Percentiles rank a stretch among this genome's conserved stretches.
Evolutionary conservation across 1,140 invertebrate species (phyloP).

Genomic region (Drosophila triauraria): DNA sequence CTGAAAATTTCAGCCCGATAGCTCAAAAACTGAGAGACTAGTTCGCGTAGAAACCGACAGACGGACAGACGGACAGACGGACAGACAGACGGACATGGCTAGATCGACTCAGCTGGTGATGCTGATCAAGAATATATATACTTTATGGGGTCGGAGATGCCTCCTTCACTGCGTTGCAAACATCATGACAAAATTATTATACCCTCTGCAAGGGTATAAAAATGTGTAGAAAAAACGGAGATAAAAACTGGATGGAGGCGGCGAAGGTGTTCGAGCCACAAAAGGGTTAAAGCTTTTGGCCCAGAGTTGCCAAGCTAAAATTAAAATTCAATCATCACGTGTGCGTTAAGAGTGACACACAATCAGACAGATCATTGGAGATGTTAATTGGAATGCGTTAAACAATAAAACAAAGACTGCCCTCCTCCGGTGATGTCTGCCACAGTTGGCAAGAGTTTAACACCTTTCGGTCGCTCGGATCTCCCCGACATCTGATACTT

Average conservation of each 20-base stretch:
- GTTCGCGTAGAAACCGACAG: too few relatives aligned
- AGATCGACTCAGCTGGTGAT: too few relatives aligned
- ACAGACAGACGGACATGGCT: too few relatives aligned
- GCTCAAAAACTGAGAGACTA: too few relatives aligned
- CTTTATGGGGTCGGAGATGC: too few relatives aligned
- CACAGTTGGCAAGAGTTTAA: slow-evolving; percentile 72
- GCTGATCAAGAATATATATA: too few relatives aligned
- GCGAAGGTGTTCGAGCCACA: slow-evolving; percentile 11
- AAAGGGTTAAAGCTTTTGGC: slow-evolving; percentile 27
- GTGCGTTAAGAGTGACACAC: slow-evolving; percentile 74
- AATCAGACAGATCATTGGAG: slow-evolving; percentile 61
- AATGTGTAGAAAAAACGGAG: slow-evolving; percentile 1
- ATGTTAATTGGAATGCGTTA: slow-evolving; percentile 83
- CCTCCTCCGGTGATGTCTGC: slow-evolving; percentile 32
- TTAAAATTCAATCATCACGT: slow-evolving; percentile 84
- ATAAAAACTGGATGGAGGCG: slow-evolving; percentile 8
- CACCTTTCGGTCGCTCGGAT: slow-evolving; percentile 55
- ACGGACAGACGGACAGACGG: too few relatives aligned
- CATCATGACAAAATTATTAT: too few relatives aligned
- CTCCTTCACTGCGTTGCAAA: too few relatives aligned
- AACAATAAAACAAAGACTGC: slow-evolving; percentile 78
- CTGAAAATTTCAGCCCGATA: too few relatives aligned
- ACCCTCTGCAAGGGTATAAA: too few relatives aligned
- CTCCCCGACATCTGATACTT: slow-evolving; percentile 60
- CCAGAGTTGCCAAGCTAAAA: slow-evolving; percentile 55